Evolutionary conservation across 2,888 invertebrate species (phyloP).

Genomic region (Cephus pygmeus): DNA sequence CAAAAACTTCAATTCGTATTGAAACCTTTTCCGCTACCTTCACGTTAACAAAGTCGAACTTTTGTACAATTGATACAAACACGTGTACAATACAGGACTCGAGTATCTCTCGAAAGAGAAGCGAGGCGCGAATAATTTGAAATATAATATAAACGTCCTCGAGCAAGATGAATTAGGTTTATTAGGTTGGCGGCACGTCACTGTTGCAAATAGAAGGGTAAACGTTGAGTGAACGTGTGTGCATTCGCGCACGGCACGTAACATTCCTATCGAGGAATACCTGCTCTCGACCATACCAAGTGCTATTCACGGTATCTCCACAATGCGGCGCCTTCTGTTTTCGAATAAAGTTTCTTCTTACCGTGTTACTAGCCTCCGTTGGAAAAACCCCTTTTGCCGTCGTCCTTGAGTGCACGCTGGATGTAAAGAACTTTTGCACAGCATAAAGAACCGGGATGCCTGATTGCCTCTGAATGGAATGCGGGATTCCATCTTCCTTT

Average conservation of each 20-base stretch:
- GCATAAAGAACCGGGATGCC: constrained; percentile 33
- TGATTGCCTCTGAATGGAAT: constrained; percentile 45
- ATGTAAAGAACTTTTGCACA: constrained; percentile 24
- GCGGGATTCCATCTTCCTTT: constrained; percentile 32
- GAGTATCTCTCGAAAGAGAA: not conserved
- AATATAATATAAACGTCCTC: not conserved
- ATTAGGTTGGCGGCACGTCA: not conserved
- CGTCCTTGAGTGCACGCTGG: constrained; percentile 8
- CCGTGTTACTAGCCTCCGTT: constrained; percentile 15
- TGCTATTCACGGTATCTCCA: constrained; percentile 11
- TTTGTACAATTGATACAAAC: not conserved
- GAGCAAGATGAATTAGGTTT: not conserved
- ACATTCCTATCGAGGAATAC: not conserved
- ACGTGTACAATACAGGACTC: not conserved
- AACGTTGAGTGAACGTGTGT: not conserved
- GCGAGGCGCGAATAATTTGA: not conserved
- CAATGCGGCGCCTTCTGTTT: constrained; percentile 30
- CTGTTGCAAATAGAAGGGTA: not conserved
- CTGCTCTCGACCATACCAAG: not conserved
- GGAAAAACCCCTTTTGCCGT: constrained; percentile 37
- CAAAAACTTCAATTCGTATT: not conserved
- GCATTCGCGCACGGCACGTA: not conserved
- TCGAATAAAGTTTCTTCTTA: constrained; percentile 38
- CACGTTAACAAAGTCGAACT: not conserved
- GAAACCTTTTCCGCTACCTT: not conserved